These are phyloP conservation scores for Cephus runcator DNA, from an alignment of 2,888 invertebrate species.

Conservation along the genomic window DNA sequence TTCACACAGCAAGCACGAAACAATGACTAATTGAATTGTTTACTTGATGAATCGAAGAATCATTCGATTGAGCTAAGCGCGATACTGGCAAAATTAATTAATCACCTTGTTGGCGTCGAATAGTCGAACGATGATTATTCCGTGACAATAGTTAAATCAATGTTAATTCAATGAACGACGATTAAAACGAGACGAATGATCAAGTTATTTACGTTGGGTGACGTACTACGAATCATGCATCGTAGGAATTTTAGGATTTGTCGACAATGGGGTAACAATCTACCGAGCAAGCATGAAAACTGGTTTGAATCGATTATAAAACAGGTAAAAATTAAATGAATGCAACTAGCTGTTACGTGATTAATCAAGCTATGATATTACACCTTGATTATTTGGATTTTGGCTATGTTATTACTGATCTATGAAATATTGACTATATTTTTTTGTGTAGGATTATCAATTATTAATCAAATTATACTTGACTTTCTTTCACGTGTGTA, in stretches of 20 bases:
- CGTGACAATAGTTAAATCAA: background rate
- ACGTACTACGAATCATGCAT: background rate
- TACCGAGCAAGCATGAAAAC: background rate
- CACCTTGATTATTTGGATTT: background rate
- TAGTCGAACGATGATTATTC: background rate
- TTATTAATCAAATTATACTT: background rate
- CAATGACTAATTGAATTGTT: background rate
- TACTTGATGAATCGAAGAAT: background rate
- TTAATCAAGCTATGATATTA: background rate
- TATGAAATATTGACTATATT: background rate
- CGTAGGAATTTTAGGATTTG: background rate
- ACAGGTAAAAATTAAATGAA: background rate
- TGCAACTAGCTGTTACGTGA: background rate
- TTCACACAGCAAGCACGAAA: background rate
- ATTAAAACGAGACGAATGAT: background rate
- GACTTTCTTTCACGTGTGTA: background rate
- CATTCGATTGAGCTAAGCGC: background rate
- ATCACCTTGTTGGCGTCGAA: background rate
- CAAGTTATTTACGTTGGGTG: background rate
- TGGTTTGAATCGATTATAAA: background rate
- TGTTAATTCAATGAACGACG: background rate
- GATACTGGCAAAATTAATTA: background rate
- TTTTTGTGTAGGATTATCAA: background rate
- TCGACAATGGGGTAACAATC: background rate
- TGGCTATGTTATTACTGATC: background rate